Conservation (phyloP, 2,113 vertebrate species). For the Montifringilla adamsi region DNA sequence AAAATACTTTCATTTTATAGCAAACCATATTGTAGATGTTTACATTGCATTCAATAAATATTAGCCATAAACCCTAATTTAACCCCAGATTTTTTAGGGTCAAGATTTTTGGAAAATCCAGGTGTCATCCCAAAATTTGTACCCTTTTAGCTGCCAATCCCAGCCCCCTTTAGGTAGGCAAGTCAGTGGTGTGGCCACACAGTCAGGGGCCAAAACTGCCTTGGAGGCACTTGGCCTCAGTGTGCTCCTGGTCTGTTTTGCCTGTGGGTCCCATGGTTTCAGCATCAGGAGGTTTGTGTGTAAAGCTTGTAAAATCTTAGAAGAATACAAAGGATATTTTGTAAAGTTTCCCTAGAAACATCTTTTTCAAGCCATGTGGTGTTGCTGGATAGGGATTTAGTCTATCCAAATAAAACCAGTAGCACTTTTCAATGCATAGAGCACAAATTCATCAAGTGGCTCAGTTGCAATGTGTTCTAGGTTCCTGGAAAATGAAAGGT, state of each 20-base stretch:
- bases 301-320: background rate
- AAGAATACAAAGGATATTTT: background rate
- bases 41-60: background rate
- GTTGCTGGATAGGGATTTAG: background rate
- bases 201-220: background rate
- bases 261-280: background rate
- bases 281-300: background rate
- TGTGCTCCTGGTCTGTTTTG: background rate
- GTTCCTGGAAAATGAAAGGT: background rate
- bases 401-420: background rate
- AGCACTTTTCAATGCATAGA: background rate
- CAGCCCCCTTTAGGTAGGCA: too few relatives aligned
- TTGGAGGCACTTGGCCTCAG: background rate
- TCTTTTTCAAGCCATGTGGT: background rate
- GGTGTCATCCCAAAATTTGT: background rate
- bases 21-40: background rate
- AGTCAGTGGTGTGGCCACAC: accelerated
- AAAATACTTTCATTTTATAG: background rate
- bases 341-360: background rate
- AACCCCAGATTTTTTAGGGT: background rate
- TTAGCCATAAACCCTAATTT: background rate
- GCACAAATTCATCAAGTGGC: background rate
- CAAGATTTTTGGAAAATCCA: background rate
- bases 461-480: background rate
- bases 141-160: background rate